Conservation (phyloP, 1,140 invertebrate genomes). For the Dendroctonus valens region DNA sequence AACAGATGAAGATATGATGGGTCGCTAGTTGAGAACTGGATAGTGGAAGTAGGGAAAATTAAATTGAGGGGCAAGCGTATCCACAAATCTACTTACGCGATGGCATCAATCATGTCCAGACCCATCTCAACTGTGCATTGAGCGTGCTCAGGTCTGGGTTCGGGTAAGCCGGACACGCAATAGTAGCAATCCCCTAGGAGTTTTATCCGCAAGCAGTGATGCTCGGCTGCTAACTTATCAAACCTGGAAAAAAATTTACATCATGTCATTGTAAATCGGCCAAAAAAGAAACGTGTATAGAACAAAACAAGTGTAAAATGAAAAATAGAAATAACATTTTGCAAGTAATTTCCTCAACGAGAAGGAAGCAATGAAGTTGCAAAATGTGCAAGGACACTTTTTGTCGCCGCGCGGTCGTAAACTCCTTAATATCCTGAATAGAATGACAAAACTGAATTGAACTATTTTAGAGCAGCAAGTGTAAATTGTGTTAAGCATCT, state of each 20-base stretch:
- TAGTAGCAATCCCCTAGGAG: conserved; percentile 79
- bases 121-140: conserved; percentile 96
- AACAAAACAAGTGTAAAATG: neutral
- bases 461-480: too few relatives aligned
- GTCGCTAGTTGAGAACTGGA: neutral
- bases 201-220: conserved; percentile 91
- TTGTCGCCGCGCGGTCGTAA: too few relatives aligned
- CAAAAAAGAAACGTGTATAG: too few relatives aligned
- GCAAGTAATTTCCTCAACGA: neutral
- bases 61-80: conserved; percentile 13
- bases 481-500: too few relatives aligned
- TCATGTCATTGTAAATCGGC: neutral
- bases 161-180: conserved; percentile 66
- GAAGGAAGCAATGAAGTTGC: neutral
- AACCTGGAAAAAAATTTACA: conserved; percentile 61
- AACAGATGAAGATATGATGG: neutral
- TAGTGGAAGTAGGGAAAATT: neutral
- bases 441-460: too few relatives aligned
- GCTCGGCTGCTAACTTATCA: conserved; percentile 85
- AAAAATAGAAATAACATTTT: neutral
- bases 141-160: conserved; percentile 85
- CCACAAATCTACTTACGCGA: conserved; percentile 70
- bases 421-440: too few relatives aligned
- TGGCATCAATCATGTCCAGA: conserved; percentile 94
- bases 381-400: too few relatives aligned